Evolutionary conservation across 1,140 invertebrate genomes (phyloP).

Genomic region (Calliopsis andreniformis): DNA sequence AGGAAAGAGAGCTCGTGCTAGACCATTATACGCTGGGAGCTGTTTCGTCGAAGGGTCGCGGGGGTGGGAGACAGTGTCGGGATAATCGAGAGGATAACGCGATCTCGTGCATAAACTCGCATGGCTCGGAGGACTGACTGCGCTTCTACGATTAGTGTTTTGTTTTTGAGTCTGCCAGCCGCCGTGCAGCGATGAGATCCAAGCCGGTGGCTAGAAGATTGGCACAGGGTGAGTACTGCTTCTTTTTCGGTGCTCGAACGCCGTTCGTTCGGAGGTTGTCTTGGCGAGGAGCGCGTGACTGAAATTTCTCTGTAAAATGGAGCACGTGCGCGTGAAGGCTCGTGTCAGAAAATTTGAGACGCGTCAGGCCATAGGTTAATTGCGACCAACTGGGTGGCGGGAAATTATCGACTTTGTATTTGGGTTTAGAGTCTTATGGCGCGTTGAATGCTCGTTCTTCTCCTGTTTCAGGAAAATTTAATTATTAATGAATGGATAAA

Average conservation of each 20-base stretch:
- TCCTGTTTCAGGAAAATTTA: no score
- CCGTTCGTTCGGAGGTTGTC: neutral
- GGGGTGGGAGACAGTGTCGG: conserved; percentile 47
- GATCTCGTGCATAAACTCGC: conserved; percentile 65
- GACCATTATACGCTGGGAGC: neutral
- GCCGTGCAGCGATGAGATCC: conserved; percentile 79
- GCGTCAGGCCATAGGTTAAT: neutral
- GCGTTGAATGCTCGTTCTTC: no score
- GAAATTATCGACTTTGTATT: neutral
- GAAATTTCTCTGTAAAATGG: neutral
- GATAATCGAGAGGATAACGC: conserved; percentile 59
- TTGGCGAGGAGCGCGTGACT: no score
- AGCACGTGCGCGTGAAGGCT: neutral
- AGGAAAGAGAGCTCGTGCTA: neutral
- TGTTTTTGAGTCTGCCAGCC: conserved; percentile 70
- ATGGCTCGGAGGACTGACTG: conserved; percentile 75
- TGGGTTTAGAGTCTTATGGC: no score
- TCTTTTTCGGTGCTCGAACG: neutral
- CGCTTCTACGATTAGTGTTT: conserved; percentile 74
- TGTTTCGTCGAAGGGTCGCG: conserved; percentile 2
- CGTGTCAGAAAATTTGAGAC: neutral
- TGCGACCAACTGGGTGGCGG: neutral
- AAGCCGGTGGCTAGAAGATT: conserved; percentile 81
- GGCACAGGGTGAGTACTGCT: conserved; percentile 78
- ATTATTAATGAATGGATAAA: no score